These are phyloP conservation scores for Babylonia areolata DNA, from an alignment of 1,140 invertebrate genomes.

Conservation along the genomic window DNA sequence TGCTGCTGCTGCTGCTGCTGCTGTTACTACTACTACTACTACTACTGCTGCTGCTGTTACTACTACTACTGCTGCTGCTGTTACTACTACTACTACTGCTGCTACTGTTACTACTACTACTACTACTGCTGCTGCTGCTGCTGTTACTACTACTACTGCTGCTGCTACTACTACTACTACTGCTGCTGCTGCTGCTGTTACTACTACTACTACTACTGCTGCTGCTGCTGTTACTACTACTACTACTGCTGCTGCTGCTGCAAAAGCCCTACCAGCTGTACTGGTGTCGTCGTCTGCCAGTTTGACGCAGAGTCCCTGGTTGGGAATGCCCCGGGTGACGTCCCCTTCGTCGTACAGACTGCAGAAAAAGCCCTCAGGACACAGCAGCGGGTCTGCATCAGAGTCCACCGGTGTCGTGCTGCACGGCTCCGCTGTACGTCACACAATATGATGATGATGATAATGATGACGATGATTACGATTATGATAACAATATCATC, in stretches of 20 bases:
- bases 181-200: not conserved
- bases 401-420: slow-evolving; percentile 56
- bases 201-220: not conserved
- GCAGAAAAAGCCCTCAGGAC: slow-evolving; percentile 66
- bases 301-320: slow-evolving; percentile 64
- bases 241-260: not conserved
- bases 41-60: no score
- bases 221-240: not conserved
- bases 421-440: slow-evolving; percentile 56
- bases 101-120: not conserved
- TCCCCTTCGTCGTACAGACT: slow-evolving; percentile 58
- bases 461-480: no score
- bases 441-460: no score
- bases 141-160: not conserved
- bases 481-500: no score
- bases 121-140: not conserved
- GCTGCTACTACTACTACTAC: not conserved
- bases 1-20: no score
- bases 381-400: slow-evolving; percentile 67
- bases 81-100: not conserved
- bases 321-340: slow-evolving; percentile 56
- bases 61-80: no score
- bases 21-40: no score
- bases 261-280: not conserved
- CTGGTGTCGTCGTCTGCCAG: not conserved